These are phyloP conservation scores for Aix galericulata DNA, from an alignment of 2,113 vertebrate genomes.

Conservation along the genomic window DNA sequence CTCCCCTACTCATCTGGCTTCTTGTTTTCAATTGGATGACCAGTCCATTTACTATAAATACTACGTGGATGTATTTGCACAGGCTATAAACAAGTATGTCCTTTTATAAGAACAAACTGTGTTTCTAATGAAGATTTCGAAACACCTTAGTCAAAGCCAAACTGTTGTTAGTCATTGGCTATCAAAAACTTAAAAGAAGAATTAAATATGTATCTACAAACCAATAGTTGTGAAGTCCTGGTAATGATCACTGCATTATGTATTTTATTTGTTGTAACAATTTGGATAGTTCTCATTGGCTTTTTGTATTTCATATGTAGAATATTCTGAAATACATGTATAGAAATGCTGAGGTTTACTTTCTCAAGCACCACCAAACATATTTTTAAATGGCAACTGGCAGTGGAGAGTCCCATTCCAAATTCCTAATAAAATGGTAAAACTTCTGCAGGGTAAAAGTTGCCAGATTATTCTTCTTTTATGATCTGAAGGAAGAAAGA, in stretches of 20 bases:
- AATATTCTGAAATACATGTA: not conserved
- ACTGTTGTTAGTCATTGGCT: not conserved
- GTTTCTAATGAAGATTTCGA: not conserved
- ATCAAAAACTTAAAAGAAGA: not conserved
- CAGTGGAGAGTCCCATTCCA: not conserved
- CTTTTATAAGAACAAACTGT: not conserved
- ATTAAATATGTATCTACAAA: not conserved
- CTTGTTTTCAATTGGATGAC: not conserved
- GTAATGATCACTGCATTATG: not conserved
- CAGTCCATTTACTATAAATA: not conserved
- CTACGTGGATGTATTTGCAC: not conserved
- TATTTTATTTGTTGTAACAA: not conserved
- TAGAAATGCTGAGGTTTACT: not conserved
- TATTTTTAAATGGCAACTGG: not conserved
- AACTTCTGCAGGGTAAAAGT: not conserved
- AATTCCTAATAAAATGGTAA: not conserved
- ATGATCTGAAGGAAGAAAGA: not conserved
- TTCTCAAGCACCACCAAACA: not conserved
- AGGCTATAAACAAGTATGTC: not conserved
- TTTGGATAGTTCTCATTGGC: not conserved
- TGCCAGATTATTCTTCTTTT: not conserved
- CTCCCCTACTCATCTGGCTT: not conserved
- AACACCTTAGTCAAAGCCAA: not conserved
- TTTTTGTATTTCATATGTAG: not conserved
- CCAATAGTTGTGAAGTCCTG: not conserved